A percentile compares a stretch with the other conserved stretches of the same genome.
Conservation (phyloP, 1,140 invertebrate genomes). For the Nixonia krombeini region DNA sequence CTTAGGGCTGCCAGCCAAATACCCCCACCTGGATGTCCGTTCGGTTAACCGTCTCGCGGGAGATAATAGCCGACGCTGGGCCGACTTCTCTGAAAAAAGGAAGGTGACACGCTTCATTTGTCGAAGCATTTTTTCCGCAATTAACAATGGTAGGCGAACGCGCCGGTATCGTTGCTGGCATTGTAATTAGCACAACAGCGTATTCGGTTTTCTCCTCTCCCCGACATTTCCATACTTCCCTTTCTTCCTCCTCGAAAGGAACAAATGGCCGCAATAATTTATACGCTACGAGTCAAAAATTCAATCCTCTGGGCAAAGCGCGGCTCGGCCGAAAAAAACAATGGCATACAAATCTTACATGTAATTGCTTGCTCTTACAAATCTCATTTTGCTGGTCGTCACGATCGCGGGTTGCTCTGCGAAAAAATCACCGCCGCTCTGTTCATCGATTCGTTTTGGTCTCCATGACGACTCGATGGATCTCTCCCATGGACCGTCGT, state of each 20-base stretch:
- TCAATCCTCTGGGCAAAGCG: conserved; percentile 44
- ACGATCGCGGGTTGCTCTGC: conserved; percentile 49
- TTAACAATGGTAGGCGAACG: too few species aligned
- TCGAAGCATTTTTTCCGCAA: too few species aligned
- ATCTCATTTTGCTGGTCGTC: conserved; percentile 54
- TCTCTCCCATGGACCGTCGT: conserved; percentile 55
- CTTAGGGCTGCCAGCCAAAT: conserved; percentile 38
- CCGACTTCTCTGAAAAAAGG: too few species aligned
- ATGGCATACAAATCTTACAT: conserved; percentile 53
- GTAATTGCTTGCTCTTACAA: conserved; percentile 54
- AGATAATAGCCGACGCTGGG: conserved; percentile 22
- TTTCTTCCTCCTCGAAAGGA: conserved; percentile 33
- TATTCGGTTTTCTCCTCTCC: conserved; percentile 33
- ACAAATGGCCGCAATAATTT: conserved; percentile 52
- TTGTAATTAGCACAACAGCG: too few species aligned
- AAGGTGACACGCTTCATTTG: too few species aligned
- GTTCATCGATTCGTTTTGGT: conserved; percentile 58
- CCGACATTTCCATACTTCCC: conserved; percentile 40
- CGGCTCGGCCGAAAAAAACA: conserved; percentile 47
- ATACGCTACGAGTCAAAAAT: conserved; percentile 49
- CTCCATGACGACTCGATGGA: conserved; percentile 57
- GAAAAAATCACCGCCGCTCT: conserved; percentile 49
- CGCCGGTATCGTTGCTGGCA: too few species aligned
- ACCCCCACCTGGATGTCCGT: conserved; percentile 24
- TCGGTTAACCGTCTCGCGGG: conserved; percentile 11